phyloP scores from a whole-genome alignment of 2,113 vertebrate species.

The Oophaga pumilio region DNA sequence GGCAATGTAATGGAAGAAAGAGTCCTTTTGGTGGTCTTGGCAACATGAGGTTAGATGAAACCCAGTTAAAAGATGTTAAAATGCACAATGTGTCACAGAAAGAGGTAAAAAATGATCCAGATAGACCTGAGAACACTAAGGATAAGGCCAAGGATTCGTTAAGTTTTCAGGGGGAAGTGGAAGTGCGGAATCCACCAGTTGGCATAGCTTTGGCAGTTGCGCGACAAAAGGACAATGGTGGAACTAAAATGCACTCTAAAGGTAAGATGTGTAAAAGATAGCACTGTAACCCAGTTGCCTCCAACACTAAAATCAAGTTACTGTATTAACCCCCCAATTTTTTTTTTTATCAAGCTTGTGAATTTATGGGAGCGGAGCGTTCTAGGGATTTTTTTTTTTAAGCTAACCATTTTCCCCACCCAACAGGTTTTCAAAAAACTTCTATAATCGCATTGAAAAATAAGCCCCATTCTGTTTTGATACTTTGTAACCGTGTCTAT shows the following conservation, averaged over 20 bases:
- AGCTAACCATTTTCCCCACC: too few species aligned
- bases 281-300: neutral
- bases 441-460: too few species aligned
- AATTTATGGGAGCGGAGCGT: too few species aligned
- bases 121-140: constrained; percentile 89
- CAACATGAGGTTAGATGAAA: constrained; percentile 76
- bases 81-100: constrained; percentile 74
- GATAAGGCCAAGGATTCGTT: constrained; percentile 83
- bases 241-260: constrained; percentile 82
- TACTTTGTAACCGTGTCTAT: too few species aligned
- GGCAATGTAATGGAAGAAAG: constrained; percentile 78
- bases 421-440: too few species aligned
- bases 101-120: constrained; percentile 85
- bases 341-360: too few species aligned
- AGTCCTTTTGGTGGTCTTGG: constrained; percentile 91
- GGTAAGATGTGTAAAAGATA: constrained; percentile 71
- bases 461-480: too few species aligned
- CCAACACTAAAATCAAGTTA: neutral
- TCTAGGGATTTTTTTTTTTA: too few species aligned
- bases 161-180: constrained; percentile 82
- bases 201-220: constrained; percentile 96
- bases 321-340: too few species aligned
- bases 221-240: constrained; percentile 87
- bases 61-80: constrained; percentile 66
- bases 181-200: constrained; percentile 92